Evolutionary conservation across 2,113 vertebrate genomes (phyloP).

Genomic region (Rousettus leschenaultii): DNA sequence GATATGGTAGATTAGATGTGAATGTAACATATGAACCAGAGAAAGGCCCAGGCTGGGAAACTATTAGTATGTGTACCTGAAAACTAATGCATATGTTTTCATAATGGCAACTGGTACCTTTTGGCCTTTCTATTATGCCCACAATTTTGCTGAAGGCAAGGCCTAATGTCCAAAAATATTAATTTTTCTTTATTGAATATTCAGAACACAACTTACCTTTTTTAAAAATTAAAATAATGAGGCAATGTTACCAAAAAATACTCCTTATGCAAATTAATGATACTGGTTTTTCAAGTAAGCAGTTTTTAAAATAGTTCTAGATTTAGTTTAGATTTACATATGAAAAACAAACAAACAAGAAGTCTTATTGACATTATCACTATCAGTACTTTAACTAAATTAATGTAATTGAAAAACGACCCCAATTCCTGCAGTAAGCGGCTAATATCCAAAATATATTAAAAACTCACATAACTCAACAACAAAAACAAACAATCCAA

Average conservation of each 20-base stretch:
- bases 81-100: background rate
- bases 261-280: background rate
- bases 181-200: background rate
- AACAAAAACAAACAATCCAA: no score
- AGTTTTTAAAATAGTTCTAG: background rate
- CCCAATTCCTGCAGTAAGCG: background rate
- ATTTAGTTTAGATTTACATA: background rate
- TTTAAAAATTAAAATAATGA: constrained; percentile 54
- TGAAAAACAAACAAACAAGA: background rate
- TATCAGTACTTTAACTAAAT: constrained; percentile 43
- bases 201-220: background rate
- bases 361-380: constrained; percentile 32
- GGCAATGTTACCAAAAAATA: background rate
- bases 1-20: background rate
- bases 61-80: background rate
- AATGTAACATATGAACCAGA: background rate
- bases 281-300: background rate
- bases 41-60: background rate
- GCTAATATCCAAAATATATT: no score
- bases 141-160: background rate
- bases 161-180: background rate
- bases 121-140: background rate
- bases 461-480: no score
- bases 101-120: background rate
- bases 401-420: constrained; percentile 58